Conservation (phyloP, 1,140 invertebrate species). For the Neodiprion lecontei region DNA sequence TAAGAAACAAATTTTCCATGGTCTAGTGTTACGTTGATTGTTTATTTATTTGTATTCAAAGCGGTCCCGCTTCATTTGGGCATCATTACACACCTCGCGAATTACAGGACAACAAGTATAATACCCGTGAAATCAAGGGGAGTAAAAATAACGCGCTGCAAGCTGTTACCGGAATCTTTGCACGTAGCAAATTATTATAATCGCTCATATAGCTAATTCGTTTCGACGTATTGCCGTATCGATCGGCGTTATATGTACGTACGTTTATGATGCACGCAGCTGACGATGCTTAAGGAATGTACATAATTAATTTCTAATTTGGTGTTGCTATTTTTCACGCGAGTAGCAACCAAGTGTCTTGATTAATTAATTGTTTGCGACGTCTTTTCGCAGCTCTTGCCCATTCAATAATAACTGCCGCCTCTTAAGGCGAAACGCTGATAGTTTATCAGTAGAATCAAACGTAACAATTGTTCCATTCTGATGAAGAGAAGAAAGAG, state of each 20-base stretch:
- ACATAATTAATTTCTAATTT: slow-evolving; percentile 4
- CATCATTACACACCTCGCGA: neutral
- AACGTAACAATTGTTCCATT: too few species aligned
- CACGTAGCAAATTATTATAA: slow-evolving; percentile 2
- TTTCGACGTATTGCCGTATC: neutral
- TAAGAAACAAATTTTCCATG: too few species aligned
- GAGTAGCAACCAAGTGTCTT: neutral
- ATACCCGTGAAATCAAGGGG: neutral
- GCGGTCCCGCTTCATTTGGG: neutral
- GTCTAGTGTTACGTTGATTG: too few species aligned
- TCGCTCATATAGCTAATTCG: neutral
- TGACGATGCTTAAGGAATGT: neutral
- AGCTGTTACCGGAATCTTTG: neutral
- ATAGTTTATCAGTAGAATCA: too few species aligned
- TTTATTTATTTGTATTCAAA: neutral
- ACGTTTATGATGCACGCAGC: neutral
- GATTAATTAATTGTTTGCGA: neutral
- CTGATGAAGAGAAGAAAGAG: too few species aligned
- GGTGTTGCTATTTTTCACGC: neutral
- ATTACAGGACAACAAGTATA: neutral
- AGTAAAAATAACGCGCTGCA: neutral
- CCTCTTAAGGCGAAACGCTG: too few species aligned
- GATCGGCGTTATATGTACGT: neutral
- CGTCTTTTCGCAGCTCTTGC: neutral
- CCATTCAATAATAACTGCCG: too few species aligned